Evolutionary conservation across 2,797 vertebrate species (phyloP), one percentile per base, ranked within the genome.

Genomic region (Rachycentron canadum): DNA sequence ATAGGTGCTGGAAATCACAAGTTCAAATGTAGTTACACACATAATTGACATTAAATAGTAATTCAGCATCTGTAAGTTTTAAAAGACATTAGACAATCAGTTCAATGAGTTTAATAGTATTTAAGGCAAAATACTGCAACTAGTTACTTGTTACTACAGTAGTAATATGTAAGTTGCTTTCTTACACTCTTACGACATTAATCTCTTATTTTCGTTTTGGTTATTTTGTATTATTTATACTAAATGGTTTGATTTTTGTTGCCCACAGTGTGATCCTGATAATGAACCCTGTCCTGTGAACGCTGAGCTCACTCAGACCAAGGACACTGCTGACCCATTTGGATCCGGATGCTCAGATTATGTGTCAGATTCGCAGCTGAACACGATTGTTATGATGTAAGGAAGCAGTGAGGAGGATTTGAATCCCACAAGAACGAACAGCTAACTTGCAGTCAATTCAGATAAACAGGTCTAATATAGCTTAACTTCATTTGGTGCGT

Each of bases 301-400:
- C 2, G 1, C 41, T 26, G 77, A 70, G 11, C 49, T 16, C 14
- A 43, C 32, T 61, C 70, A 66, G 56, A 74, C 64, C 26, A 32
- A 12, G 1, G 59, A 75, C 55, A 52, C 63, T 1, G 0, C 28
- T 1, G 82, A 86, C 59, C 55, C 45, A 0, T 83, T 77, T 67
- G 82, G 78, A 68, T 60, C 79, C 1, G 74, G 67, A 7, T 75
- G 62, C 49, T 32, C 79, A 36, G 82, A 86, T 82, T 83, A 89
- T 0, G 78, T 94, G 34, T 92, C 95, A 0, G 94, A 95, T 87
- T 94, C 95, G 1, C 94, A 94, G 83, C 88, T 95, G 59, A 93
- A 93, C 87, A 84, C 76, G 61, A 89, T 94, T 1, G 11, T 59
- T 23, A 70, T 93, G 43, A 88, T 43, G 95, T 96, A 85, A 95